Percentiles rank a stretch among this genome's conserved stretches.
Conservation (phyloP, 2,797 vertebrate genomes). For the Prunella strophiata region DNA sequence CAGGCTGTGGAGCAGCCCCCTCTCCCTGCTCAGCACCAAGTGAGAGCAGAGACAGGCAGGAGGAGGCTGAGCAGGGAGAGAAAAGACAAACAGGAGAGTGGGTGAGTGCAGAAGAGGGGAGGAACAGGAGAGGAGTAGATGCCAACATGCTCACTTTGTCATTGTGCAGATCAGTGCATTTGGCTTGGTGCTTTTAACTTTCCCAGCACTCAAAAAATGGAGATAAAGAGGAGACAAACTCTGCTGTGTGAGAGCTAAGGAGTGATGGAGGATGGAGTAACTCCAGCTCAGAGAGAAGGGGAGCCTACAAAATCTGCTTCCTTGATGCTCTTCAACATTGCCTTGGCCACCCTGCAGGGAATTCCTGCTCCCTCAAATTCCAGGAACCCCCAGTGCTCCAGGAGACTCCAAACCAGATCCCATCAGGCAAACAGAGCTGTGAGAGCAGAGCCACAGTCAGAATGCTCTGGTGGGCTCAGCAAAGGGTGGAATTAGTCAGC, state of each 20-base stretch:
- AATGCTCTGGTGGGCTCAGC: background rate
- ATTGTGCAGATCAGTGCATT: background rate
- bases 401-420: background rate
- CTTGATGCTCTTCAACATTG: background rate
- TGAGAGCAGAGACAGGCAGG: conserved; percentile 4
- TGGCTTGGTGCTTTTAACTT: conserved; percentile 24
- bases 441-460: background rate
- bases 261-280: conserved; percentile 11
- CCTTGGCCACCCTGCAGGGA: background rate
- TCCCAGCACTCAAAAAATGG: background rate
- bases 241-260: background rate
- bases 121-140: background rate
- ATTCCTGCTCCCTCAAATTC: background rate
- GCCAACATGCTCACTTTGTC: background rate
- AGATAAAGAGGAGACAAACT: background rate
- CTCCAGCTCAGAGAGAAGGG: background rate
- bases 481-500: background rate
- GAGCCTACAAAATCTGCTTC: background rate
- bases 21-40: background rate
- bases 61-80: conserved; percentile 19
- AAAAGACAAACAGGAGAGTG: conserved; percentile 39
- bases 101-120: background rate
- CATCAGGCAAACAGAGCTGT: background rate
- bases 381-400: background rate
- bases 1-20: background rate